Evolutionary conservation across 1,140 invertebrate genomes (phyloP), one percentile per base, ranked within the genome.

Genomic region (Sinella curviseta): DNA sequence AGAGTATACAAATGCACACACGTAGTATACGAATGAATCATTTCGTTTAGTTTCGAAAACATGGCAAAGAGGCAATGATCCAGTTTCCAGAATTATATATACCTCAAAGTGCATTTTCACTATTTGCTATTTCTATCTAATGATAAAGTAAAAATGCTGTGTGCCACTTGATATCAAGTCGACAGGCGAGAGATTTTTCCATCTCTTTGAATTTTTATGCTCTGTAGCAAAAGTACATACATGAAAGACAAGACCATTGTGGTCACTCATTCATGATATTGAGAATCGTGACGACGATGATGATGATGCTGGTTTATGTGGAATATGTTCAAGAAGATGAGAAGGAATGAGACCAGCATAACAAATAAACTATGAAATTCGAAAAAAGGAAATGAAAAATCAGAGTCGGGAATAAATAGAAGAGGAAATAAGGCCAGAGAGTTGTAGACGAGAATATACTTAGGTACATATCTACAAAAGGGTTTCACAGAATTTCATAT

Each of bases 181-280:
- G 4, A 24, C 55, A 60, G 4, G 39, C 4, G 39, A 48, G 39
- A 17, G 4, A 48, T 48, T 48, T 48, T 17, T 60, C 55, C 14
- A 60, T 60, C 55, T 60, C 55, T 60, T 60, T 60, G 55, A 60
- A 60, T 60, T 60, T 60, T 17, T 60, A 14, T 60, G n/a, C n/a
- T n/a, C n/a, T n/a, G n/a, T n/a, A n/a, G n/a, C n/a, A n/a, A n/a
- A n/a, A n/a, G n/a, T n/a, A n/a, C n/a, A 14, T 60, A n/a, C 24
- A 60, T 60, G 14, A n/a, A 60, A 26, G 55, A 70, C 24, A 14
- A 70, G 65, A 70, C 65, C 28, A 70, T 70, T 70, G 65, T 70
- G 65, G 65, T 70, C 65, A 70, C 65, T 70, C 65, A 70, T 30
- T 70, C 65, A 70, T 70, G 65, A 70, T 70, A 70, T 70, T 70